Base-by-base conservation (phyloP, 2,113 vertebrate species). In the Catharus minimus region DNA sequence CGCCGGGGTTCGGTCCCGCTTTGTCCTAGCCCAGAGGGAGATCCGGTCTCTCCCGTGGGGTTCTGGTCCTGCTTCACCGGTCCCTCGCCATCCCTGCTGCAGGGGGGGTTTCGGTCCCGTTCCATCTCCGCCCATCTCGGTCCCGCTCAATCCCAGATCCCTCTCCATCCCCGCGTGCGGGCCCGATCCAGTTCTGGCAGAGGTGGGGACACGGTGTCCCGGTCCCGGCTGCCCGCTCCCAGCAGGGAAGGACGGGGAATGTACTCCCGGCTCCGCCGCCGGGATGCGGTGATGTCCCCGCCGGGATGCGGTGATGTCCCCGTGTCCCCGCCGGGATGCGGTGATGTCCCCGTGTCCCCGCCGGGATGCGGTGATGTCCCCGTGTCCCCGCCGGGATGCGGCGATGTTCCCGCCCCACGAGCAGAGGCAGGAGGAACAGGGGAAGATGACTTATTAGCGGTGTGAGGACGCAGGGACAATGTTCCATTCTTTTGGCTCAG, bases 401-500 rank as follows among this genome's bases (percentile, higher is more conserved):
- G 47, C 26, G 23, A 49, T 49, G 13, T 49, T 8, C 47, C 47
- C 47, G 13, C 23, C 47, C 49, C 49, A 28, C 2, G 62, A 15
- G 47, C 38, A 50, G 61, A 6, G 38, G 18, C 62, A 10, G 38
- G n/a, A 9, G 57, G 2, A 18, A 9, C 61, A 6, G 7, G 5
- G 11, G 36, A 30, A 9, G 17, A 13, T 27, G 46, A 1, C 17
- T 30, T 13, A 6, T 12, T 0, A 3, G 72, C 55, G 20, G 4
- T 23, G 27, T 6, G 13, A 9, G 19, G 5, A 4, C 9, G 1
- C 32, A 16, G 50, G 58, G 52, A 47, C 56, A 2, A 6, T 5
- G 33, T 15, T 12, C 13, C 26, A 0, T 17, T 41, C 41, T 0
- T 22, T 3, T 21, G 56, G 73, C 73, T 28, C 38, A 5, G 2